phyloP scores from a whole-genome alignment of 2,113 vertebrate species.

The Pantherophis guttatus region DNA sequence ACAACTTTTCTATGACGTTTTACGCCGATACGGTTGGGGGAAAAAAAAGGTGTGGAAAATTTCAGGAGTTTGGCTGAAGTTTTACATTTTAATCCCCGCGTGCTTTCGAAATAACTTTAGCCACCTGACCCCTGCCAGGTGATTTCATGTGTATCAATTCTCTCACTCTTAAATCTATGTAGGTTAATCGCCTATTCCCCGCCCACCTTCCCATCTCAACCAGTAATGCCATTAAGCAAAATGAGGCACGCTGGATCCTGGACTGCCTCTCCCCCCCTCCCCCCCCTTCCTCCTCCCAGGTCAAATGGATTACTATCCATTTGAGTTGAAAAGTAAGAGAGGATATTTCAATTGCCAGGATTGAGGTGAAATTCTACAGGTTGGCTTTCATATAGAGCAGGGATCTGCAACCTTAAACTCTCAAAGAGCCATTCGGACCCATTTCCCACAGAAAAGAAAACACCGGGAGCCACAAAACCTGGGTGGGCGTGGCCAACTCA shows the following conservation, averaged over 20 bases:
- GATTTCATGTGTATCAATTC: background rate
- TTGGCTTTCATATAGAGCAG: background rate
- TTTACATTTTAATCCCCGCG: background rate
- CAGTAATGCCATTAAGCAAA: background rate
- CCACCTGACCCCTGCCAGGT: background rate
- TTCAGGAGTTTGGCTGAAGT: background rate
- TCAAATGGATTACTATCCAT: background rate
- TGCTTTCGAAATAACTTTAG: background rate
- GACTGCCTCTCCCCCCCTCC: background rate
- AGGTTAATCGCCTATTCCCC: background rate
- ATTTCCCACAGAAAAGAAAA: too few species aligned
- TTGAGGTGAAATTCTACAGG: background rate
- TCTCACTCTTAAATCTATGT: background rate
- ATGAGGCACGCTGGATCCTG: background rate
- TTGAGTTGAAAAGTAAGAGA: background rate
- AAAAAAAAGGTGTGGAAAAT: background rate
- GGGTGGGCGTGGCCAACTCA: too few species aligned
- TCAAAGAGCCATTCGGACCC: too few species aligned
- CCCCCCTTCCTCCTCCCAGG: background rate
- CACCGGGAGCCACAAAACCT: too few species aligned
- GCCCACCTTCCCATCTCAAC: background rate
- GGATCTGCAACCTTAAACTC: too few species aligned
- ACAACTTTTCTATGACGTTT: conserved; percentile 36
- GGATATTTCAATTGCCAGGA: background rate
- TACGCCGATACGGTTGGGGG: background rate